These are phyloP conservation scores for Pseudolaguvia tuberculata DNA, from an alignment of 2,113 vertebrate genomes.

Conservation along the genomic window DNA sequence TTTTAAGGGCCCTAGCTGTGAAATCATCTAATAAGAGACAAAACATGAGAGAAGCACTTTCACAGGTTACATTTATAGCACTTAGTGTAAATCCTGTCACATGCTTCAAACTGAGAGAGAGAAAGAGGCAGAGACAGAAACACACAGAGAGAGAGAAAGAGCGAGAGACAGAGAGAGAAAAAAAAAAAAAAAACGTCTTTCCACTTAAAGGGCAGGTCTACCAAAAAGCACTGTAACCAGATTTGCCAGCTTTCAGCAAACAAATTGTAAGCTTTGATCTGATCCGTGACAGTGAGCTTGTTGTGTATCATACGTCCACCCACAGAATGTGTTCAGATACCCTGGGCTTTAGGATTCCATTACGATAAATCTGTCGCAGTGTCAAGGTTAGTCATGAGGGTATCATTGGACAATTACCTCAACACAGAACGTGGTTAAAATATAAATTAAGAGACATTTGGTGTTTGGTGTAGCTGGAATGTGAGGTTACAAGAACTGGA, in stretches of 20 bases:
- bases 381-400: not conserved
- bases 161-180: not conserved
- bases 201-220: constrained; percentile 33
- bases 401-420: too few species aligned
- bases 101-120: constrained; percentile 30
- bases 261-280: constrained; percentile 12
- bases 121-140: not conserved
- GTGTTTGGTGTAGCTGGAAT: too few species aligned
- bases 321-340: not conserved
- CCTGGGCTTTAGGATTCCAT: not conserved
- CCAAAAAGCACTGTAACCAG: constrained; percentile 40
- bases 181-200: constrained; percentile 28
- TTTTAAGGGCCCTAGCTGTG: constrained; percentile 45
- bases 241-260: too few species aligned
- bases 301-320: constrained; percentile 8
- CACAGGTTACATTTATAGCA: constrained; percentile 48
- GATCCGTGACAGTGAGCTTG: constrained; percentile 23
- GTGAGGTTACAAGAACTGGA: too few species aligned
- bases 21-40: constrained; percentile 40
- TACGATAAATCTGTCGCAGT: not conserved
- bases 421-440: not conserved
- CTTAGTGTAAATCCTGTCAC: constrained; percentile 45
- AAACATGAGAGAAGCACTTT: constrained; percentile 41
- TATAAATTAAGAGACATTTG: not conserved
- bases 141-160: not conserved